These are phyloP conservation scores for Callipepla californica DNA, from an alignment of 2,113 vertebrate genomes.

Conservation along the genomic window DNA sequence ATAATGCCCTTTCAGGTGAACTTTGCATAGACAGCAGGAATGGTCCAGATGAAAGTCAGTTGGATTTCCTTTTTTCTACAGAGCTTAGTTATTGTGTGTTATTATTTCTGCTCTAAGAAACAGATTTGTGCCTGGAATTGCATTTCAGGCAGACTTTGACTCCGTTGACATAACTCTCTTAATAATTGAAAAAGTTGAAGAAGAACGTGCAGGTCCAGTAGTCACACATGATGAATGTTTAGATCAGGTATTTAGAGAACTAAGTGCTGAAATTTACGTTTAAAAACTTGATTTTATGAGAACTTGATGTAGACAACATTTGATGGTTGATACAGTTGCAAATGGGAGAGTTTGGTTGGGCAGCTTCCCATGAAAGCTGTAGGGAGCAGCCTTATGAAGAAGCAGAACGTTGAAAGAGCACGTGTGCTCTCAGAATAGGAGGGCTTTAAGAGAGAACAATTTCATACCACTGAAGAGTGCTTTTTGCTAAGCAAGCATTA, in stretches of 20 bases:
- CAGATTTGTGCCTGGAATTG: neutral
- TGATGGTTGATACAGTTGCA: neutral
- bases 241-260: neutral
- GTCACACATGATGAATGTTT: neutral
- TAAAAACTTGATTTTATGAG: neutral
- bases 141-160: neutral
- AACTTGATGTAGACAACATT: neutral
- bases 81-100: neutral
- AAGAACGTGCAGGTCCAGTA: neutral
- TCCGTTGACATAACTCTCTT: neutral
- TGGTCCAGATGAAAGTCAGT: neutral
- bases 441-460: neutral
- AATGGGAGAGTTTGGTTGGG: neutral
- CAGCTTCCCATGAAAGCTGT: neutral
- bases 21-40: neutral
- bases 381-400: neutral
- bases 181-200: neutral
- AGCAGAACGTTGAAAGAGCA: neutral
- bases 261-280: neutral
- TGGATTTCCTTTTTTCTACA: neutral
- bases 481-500: neutral
- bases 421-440: neutral
- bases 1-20: neutral
- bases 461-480: neutral
- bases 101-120: neutral